Evolutionary conservation across 2,113 vertebrate genomes (phyloP).

Genomic region (Piliocolobus tephrosceles): DNA sequence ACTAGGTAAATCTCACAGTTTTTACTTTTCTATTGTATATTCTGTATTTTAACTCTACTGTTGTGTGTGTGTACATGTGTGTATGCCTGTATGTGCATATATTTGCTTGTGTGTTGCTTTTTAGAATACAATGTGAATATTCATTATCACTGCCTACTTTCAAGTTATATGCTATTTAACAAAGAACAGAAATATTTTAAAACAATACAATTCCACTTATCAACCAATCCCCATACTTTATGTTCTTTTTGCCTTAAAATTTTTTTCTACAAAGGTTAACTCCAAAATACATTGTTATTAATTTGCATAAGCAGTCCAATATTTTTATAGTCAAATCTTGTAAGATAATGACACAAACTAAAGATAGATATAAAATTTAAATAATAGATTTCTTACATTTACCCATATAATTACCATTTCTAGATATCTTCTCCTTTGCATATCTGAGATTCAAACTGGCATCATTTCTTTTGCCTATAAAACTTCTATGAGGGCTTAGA

Average conservation of each 20-base stretch:
- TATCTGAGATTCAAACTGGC: not conserved
- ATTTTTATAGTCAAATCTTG: not conserved
- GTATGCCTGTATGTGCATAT: not conserved
- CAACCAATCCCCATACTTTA: not conserved
- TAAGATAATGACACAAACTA: not conserved
- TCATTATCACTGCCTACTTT: not conserved
- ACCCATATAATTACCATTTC: not conserved
- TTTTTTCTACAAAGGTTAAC: not conserved
- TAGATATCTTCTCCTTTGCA: not conserved
- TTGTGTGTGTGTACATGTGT: not conserved
- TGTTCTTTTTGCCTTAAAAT: not conserved
- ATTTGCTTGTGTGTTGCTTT: not conserved
- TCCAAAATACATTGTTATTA: not conserved
- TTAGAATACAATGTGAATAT: not conserved
- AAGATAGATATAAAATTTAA: not conserved
- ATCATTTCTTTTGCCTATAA: not conserved
- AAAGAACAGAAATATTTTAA: not conserved
- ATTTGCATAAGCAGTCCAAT: not conserved
- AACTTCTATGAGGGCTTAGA: not conserved
- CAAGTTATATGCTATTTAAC: not conserved
- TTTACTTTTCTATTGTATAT: not conserved
- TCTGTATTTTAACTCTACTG: not conserved
- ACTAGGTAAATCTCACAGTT: not conserved
- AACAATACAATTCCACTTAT: not conserved
- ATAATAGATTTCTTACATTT: not conserved